Evolutionary conservation across 2,888 invertebrate species (phyloP), one percentile per base, ranked within the genome.

Genomic region (Bhutanitis thaidina): DNA sequence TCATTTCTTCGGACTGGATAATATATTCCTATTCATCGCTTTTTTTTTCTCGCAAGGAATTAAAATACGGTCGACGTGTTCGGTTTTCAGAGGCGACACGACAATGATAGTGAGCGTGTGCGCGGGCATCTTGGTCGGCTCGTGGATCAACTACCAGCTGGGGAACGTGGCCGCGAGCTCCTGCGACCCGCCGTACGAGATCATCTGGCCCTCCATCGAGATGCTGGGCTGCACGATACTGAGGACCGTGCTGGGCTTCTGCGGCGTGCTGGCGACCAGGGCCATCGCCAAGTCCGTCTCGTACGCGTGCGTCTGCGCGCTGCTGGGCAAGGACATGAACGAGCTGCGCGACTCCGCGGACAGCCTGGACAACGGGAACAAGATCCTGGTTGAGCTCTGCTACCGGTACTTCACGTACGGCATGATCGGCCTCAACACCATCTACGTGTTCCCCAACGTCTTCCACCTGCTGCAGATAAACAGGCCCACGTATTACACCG

Each of bases 21-120:
- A n/a, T n/a, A n/a, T n/a, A n/a, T n/a, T n/a, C n/a, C n/a, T n/a
- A n/a, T n/a, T n/a, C n/a, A n/a, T n/a, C n/a, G n/a, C n/a, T n/a
- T n/a, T n/a, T n/a, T n/a, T n/a, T n/a, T n/a, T n/a, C n/a, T n/a
- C n/a, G n/a, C n/a, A n/a, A n/a, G n/a, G n/a, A n/a, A n/a, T n/a
- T n/a, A n/a, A n/a, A n/a, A n/a, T n/a, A n/a, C n/a, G n/a, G n/a
- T n/a, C n/a, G n/a, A 5, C 5, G 20, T 20, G 3, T 20, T 20
- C 20, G 5, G 5, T 40, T 9, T 9, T 1, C 82, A 95, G 97
- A 70, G 96, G 97, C 16, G 97, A 98, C 80, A 97, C 97, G 0
- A 93, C 96, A 1, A 94, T 96, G 91, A 94, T 97, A 60, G 91
- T 97, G 58, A 95, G 95, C 48, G 95, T 95, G 4, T 94, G 94